Evolutionary conservation across 2,113 vertebrate genomes (phyloP).

Genomic region (Galeopterus variegatus): DNA sequence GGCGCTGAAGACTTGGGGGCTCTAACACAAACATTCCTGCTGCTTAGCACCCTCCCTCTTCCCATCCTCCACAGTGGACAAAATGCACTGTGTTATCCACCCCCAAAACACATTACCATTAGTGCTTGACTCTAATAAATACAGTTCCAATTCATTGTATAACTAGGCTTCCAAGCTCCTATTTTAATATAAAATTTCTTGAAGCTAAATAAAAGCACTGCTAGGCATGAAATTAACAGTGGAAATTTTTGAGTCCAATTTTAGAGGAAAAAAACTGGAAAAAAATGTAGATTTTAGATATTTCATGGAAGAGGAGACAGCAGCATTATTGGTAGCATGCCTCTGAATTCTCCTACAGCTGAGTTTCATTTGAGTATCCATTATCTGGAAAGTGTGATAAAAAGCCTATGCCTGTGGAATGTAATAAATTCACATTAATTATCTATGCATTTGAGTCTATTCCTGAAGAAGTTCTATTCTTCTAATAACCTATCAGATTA

Average conservation of each 20-base stretch:
- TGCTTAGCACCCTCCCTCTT: neutral
- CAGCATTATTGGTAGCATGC: neutral
- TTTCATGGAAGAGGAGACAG: neutral
- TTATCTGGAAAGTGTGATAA: neutral
- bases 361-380: neutral
- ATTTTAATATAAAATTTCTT: constrained; percentile 47
- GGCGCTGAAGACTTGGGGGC: no score
- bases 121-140: neutral
- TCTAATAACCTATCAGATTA: constrained; percentile 30
- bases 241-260: neutral
- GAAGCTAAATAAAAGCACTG: constrained; percentile 36
- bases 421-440: neutral
- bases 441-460: constrained; percentile 20
- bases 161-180: neutral
- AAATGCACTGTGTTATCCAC: neutral
- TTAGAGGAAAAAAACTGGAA: neutral
- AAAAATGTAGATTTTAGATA: neutral
- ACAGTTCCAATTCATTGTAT: neutral
- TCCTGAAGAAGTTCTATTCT: constrained; percentile 50
- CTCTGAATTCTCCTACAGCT: neutral
- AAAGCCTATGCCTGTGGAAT: neutral
- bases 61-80: neutral
- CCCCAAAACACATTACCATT: neutral
- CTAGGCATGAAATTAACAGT: constrained; percentile 22
- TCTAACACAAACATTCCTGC: neutral